Evolutionary conservation across 2,888 invertebrate species (phyloP), one percentile per base, ranked within the genome.

Genomic region (Onthophagus sagittarius): DNA sequence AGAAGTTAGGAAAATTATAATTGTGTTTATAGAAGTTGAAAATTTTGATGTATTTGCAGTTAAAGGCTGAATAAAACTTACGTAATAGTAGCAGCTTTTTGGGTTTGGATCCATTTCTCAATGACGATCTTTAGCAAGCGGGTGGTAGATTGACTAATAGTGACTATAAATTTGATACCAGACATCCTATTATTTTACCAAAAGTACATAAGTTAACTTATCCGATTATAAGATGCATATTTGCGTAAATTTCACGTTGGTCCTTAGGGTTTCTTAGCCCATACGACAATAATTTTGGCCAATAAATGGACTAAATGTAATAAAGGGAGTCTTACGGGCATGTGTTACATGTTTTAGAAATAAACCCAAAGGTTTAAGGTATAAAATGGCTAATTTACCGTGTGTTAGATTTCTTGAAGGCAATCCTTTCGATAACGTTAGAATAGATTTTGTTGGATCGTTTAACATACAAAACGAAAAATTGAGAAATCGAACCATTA

Each of bases 211-310:
- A n/a, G n/a, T n/a, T n/a, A n/a, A n/a, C 69, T 6, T 69, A 15
- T 11, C 77, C 7, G 75, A 75, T 13, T 78, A 14, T 3, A 15
- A 70, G 39, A 71, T 7, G 71, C 72, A 70, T 76, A 77, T 71
- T 15, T 11, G 6, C 15, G 62, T 53, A 63, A 74, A 14, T 69
- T 75, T 11, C 79, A 80, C 75, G 76, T 76, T 32, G 78, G 76
- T 6, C 32, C 76, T n/a, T 77, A 78, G 69, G 23, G 72, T 62
- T 63, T 76, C 32, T 32, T 78, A 14, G 13, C 63, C n/a, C n/a
- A n/a, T n/a, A n/a, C n/a, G n/a, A n/a, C 14, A 39, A n/a, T 14
- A 73, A 72, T 80, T 73, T 74, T 81, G 81, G 80, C 76, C 77
- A 0, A 73, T 80, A 1, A 69, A 73, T 14, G 77, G 75, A 53